Evolutionary conservation across 2,888 invertebrate genomes (phyloP), one percentile per base, ranked within the genome.

Genomic region (Caenorhabditis sp.): DNA sequence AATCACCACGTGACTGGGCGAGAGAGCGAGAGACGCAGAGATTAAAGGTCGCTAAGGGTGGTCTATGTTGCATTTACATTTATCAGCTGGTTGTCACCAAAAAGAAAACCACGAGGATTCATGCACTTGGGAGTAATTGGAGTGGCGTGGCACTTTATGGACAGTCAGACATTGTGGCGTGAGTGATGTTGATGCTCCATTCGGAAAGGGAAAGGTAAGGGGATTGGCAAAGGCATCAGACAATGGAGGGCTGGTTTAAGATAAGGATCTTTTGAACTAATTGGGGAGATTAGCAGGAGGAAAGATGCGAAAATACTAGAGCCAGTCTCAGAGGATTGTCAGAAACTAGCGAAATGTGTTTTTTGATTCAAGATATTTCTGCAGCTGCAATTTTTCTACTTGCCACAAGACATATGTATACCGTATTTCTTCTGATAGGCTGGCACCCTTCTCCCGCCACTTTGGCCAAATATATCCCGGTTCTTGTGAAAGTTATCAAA

Each of bases 51-150:
- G 49, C n/a, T 44, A 41, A 59, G 59, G 59, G 54, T 70, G 70
- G 70, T 70, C 58, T 41, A 8, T 58, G 56, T 44, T 41, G 51
- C n/a, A 51, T 51, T 59, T 61, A 63, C 19, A 66, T 54, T 44
- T 54, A 75, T 72, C 72, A 72, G 72, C 72, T 72, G 72, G 59
- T 72, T 59, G 56, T 61, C 41, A 38, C 2, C 26, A 38, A 22
- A 51, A 44, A 66, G 10, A 47, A 47, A 47, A 68, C 68, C 68
- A 54, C 68, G 68, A 54, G 68, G 54, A 68, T 35, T n/a, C 7
- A 26, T 56, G 44, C 41, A 44, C 58, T 41, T 44, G 58, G 19
- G 24, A 38, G 41, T 38, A 68, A 66, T 54, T 54, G 41, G 35
- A 68, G 31, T 59, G 58, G 31, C 44, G 70, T 59, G 70, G 58